Percentiles rank a stretch among this genome's conserved stretches.
phyloP scores from a whole-genome alignment of 2,888 invertebrate genomes.

The Neoscelio sp. region DNA sequence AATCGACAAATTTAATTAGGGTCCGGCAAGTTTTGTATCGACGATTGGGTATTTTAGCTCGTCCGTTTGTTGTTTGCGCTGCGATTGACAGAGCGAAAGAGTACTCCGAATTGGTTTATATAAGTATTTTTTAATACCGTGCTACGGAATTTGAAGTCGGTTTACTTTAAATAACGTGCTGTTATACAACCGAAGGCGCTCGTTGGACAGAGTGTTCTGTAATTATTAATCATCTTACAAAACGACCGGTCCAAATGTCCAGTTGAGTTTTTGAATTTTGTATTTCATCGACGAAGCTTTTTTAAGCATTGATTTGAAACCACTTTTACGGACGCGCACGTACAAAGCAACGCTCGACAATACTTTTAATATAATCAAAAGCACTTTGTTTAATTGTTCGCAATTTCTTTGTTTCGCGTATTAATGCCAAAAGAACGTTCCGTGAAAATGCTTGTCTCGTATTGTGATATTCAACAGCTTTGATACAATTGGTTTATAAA shows the following conservation, averaged over 20 bases:
- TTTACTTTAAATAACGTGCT: slow-evolving; percentile 7
- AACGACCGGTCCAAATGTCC: not conserved
- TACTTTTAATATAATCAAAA: too few relatives aligned
- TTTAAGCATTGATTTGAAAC: too few relatives aligned
- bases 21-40: slow-evolving; percentile 3
- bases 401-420: too few relatives aligned
- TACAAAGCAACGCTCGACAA: too few relatives aligned
- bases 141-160: not conserved
- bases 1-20: slow-evolving; percentile 17
- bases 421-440: too few relatives aligned
- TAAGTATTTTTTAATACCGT: slow-evolving; percentile 2
- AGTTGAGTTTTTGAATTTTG: slow-evolving; percentile 18
- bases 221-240: slow-evolving; percentile 32
- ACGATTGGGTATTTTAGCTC: not conserved
- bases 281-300: not conserved
- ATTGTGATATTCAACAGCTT: slow-evolving; percentile 10
- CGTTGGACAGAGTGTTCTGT: slow-evolving; percentile 24
- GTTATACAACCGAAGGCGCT: slow-evolving; percentile 15
- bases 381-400: too few relatives aligned
- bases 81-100: too few relatives aligned
- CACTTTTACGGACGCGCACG: too few relatives aligned
- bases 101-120: slow-evolving; percentile 5
- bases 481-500: too few relatives aligned
- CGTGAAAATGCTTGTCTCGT: too few relatives aligned
- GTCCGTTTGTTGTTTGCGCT: slow-evolving; percentile 2